phyloP scores from a whole-genome alignment of 2,797 vertebrate genomes.

The Manis crassicaudata region DNA sequence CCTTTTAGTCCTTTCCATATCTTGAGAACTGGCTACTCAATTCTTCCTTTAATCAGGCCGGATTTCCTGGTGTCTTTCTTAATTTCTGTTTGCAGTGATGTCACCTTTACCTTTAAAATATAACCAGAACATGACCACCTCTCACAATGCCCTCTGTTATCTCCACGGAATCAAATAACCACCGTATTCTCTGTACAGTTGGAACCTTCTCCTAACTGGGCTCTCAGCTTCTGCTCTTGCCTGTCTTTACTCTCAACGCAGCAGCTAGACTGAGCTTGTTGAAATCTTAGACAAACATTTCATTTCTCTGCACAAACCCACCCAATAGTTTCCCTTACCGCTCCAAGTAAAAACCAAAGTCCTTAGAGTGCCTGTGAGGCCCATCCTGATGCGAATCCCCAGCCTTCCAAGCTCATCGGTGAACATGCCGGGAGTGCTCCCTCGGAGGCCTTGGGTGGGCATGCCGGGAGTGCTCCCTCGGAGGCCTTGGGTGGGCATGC shows the following conservation, averaged over 20 bases:
- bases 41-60: not conserved
- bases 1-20: not conserved
- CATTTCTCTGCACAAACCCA: not conserved
- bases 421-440: not conserved
- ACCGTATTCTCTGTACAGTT: not conserved
- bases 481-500: too few species aligned
- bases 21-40: not conserved
- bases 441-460: too few species aligned
- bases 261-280: not conserved
- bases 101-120: not conserved
- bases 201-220: not conserved
- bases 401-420: not conserved
- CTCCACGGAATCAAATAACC: not conserved
- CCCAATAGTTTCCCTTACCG: not conserved
- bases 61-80: not conserved
- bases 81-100: not conserved
- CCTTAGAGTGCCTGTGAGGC: not conserved
- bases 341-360: not conserved
- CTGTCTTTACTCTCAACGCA: not conserved
- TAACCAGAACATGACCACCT: not conserved
- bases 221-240: not conserved
- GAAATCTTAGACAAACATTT: not conserved
- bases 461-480: too few species aligned
- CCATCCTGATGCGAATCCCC: accelerated
- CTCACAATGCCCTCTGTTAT: not conserved